These are phyloP conservation scores for Isotomurus palustris DNA, from an alignment of 2,888 invertebrate species.

Conservation along the genomic window DNA sequence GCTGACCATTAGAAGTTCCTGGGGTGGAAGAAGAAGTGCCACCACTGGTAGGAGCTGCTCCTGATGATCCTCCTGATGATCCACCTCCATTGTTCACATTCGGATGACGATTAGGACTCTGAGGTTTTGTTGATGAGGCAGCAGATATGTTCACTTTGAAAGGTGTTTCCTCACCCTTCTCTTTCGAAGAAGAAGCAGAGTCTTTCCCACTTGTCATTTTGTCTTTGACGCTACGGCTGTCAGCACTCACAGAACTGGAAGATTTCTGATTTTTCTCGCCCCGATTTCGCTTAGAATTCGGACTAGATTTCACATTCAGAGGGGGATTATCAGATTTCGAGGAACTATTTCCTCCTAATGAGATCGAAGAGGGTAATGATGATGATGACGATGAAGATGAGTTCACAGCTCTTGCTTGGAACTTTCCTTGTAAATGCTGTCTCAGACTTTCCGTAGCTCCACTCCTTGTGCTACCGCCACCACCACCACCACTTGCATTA, in stretches of 20 bases:
- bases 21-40: no score
- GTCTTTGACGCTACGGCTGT: not conserved
- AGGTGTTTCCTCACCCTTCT: slow-evolving; percentile 8
- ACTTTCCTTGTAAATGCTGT: slow-evolving; percentile 33
- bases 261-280: slow-evolving; percentile 17
- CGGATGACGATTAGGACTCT: not conserved
- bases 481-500: not conserved
- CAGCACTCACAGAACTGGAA: not conserved
- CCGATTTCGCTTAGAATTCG: slow-evolving; percentile 23
- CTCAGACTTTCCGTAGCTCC: slow-evolving; percentile 8
- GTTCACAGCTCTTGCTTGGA: slow-evolving; percentile 25
- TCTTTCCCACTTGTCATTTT: slow-evolving; percentile 8
- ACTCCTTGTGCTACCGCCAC: slow-evolving; percentile 2
- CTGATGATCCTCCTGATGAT: not conserved
- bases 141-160: not conserved
- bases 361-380: not conserved
- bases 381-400: slow-evolving; percentile 17
- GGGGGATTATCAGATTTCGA: slow-evolving; percentile 27
- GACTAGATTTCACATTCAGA: slow-evolving; percentile 15
- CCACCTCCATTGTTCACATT: not conserved
- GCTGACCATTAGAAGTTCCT: not conserved
- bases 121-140: not conserved
- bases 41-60: no score
- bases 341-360: slow-evolving; percentile 22
- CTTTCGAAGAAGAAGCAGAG: no score